Evolutionary conservation across 2,797 vertebrate genomes (phyloP).

Genomic region (Girardinus metallicus): DNA sequence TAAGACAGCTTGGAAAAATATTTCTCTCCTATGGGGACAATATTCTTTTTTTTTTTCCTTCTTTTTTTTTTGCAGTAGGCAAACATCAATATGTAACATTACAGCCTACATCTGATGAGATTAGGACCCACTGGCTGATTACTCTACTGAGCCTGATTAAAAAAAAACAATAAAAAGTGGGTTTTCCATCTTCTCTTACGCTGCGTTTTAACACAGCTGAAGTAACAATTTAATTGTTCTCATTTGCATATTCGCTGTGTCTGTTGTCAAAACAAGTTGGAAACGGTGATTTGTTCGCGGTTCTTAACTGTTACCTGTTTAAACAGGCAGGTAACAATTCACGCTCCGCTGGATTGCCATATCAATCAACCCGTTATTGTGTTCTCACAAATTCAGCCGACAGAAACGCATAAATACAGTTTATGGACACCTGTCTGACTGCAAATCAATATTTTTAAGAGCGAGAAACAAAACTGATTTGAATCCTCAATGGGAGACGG

Average conservation of each 20-base stretch:
- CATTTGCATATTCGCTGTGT: conserved; percentile 35
- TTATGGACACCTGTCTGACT: conserved; percentile 30
- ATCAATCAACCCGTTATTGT: conserved; percentile 35
- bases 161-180: conserved; percentile 5
- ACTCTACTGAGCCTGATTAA: conserved; percentile 10
- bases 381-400: conserved; percentile 19
- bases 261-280: conserved; percentile 34
- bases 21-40: conserved; percentile 1
- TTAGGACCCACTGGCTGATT: conserved; percentile 11
- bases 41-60: neutral
- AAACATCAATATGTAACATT: conserved; percentile 20
- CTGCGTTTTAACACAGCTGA: conserved; percentile 24
- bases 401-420: conserved; percentile 28
- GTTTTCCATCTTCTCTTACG: conserved; percentile 19
- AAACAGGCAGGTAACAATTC: conserved; percentile 31
- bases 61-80: neutral
- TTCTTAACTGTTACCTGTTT: conserved; percentile 45
- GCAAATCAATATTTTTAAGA: conserved; percentile 18
- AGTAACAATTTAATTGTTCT: conserved; percentile 40
- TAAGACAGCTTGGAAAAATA: conserved; percentile 4
- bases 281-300: conserved; percentile 34
- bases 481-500: neutral
- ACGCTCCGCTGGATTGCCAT: conserved; percentile 21
- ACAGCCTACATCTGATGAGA: conserved; percentile 8
- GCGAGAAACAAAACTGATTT: conserved; percentile 11